Percentiles rank a stretch among this genome's conserved stretches.
Evolutionary conservation across 1,140 invertebrate species (phyloP).

Genomic region (Cydia strobilella): DNA sequence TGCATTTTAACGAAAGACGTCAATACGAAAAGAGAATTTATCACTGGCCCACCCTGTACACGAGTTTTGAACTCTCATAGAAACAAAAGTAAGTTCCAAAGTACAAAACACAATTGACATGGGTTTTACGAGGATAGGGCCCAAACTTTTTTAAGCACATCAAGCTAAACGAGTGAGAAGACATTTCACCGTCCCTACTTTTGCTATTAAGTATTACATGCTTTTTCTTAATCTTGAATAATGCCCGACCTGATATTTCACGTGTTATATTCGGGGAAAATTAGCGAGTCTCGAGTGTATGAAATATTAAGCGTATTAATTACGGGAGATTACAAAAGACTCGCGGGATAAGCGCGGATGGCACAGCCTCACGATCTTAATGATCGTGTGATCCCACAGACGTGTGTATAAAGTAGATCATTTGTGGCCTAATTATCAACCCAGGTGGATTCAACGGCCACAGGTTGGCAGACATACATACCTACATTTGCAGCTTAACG

Average conservation of each 20-base stretch:
- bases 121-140: too few relatives aligned
- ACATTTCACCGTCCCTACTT: background rate
- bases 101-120: too few relatives aligned
- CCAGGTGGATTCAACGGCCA: too few relatives aligned
- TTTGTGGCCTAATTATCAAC: background rate
- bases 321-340: constrained; percentile 60
- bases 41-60: too few relatives aligned
- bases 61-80: too few relatives aligned
- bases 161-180: background rate
- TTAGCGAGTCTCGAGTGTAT: constrained; percentile 53
- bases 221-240: constrained; percentile 27
- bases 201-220: background rate
- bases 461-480: too few relatives aligned
- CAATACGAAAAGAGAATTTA: too few relatives aligned
- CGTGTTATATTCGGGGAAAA: constrained; percentile 39
- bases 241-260: background rate
- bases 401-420: background rate
- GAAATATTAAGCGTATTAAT: constrained; percentile 67
- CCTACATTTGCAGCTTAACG: too few relatives aligned
- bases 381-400: constrained; percentile 46
- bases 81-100: too few relatives aligned
- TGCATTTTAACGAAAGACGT: too few relatives aligned
- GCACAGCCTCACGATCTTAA: constrained; percentile 52
- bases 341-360: constrained; percentile 53
- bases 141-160: too few relatives aligned